A percentile compares a stretch with the other conserved stretches of the same genome.
These are phyloP conservation scores for Cantharis lateralis DNA, from an alignment of 2,888 invertebrate genomes.

Conservation along the genomic window DNA sequence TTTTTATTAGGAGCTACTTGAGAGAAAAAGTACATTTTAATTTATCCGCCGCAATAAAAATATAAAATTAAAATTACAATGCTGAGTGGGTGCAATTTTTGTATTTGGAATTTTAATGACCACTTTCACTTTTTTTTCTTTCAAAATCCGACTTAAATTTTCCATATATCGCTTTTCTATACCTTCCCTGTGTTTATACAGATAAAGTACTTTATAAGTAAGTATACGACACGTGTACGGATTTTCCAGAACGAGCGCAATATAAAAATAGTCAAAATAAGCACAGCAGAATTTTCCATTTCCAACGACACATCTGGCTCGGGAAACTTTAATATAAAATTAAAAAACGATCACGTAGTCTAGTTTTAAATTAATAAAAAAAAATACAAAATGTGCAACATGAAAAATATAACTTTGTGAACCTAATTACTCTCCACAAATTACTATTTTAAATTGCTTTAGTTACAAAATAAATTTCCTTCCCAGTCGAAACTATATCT, in stretches of 20 bases:
- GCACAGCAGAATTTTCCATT: neutral
- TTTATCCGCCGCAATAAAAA: neutral
- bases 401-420: neutral
- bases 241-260: neutral
- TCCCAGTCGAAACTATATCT: neutral
- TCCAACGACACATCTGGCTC: neutral
- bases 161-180: neutral
- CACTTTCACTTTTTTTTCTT: neutral
- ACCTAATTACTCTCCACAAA: neutral
- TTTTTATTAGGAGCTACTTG: neutral
- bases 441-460: neutral
- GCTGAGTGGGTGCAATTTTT: neutral
- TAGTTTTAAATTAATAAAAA: neutral
- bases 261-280: neutral
- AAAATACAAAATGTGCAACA: neutral
- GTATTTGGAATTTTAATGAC: neutral
- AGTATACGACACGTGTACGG: neutral
- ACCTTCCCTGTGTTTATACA: neutral
- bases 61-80: neutral
- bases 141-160: neutral
- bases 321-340: neutral
- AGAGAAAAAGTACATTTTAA: neutral
- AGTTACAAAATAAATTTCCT: neutral
- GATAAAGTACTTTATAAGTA: neutral
- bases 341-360: neutral